These are phyloP conservation scores for Meles meles DNA, from an alignment of 2,113 vertebrate species.

Conservation along the genomic window DNA sequence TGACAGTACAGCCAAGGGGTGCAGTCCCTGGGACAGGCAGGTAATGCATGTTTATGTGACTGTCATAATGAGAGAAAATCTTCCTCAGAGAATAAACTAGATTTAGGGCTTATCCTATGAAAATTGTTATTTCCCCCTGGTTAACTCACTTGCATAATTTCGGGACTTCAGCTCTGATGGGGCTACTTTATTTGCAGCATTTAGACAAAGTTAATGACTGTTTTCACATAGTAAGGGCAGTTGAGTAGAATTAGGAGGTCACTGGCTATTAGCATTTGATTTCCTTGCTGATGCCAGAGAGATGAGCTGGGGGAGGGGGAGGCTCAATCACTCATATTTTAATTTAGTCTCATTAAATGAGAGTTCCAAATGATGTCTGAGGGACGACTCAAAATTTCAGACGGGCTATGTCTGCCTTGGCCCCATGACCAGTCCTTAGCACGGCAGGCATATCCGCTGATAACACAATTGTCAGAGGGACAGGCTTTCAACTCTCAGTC, in stretches of 20 bases:
- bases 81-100: slow-evolving; percentile 8
- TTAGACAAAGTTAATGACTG: slow-evolving; percentile 44
- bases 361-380: neutral
- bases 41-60: neutral
- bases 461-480: neutral
- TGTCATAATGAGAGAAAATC: neutral
- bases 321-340: slow-evolving; percentile 36
- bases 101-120: slow-evolving; percentile 31
- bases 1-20: neutral
- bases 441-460: neutral
- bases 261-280: slow-evolving; percentile 55
- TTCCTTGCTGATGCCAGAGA: slow-evolving; percentile 39
- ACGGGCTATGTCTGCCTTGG: neutral
- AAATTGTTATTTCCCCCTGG: neutral
- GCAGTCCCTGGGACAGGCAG: neutral
- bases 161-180: neutral
- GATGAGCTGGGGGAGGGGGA: neutral
- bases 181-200: slow-evolving; percentile 42
- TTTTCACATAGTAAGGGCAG: slow-evolving; percentile 46
- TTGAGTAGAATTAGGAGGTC: slow-evolving; percentile 52
- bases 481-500: neutral
- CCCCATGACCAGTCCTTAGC: neutral
- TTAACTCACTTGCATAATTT: slow-evolving; percentile 45
- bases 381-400: slow-evolving; percentile 5
- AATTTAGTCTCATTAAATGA: slow-evolving; percentile 52